Evolutionary conservation across 2,888 invertebrate species (phyloP), one percentile per base, ranked within the genome.

Genomic region (Apamea epomidion): DNA sequence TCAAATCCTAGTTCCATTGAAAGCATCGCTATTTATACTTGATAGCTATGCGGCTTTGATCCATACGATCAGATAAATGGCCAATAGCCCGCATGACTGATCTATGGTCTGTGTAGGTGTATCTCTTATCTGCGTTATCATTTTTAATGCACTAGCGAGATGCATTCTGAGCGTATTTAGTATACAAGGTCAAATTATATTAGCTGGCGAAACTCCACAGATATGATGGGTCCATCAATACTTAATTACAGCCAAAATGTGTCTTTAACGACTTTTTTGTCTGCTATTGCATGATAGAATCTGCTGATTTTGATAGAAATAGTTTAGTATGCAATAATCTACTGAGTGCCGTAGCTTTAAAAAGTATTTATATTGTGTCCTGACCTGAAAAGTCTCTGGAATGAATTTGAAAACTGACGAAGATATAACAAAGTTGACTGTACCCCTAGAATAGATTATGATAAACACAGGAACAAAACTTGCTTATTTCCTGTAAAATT

Each of bases 1-100:
- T 29, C n/a, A 42, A 51, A 62, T 67, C 2, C 32, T 10, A 48
- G 18, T 16, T 78, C 18, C 6, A 29, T 37, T 48, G 48, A 48
- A 29, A 69, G 8, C 25, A 67, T 45, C 2, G 54, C 37, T 67
- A 60, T 76, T 78, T 14, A 58, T 7, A 25, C 37, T 32, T 42
- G 14, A 42, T n/a, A 51, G 67, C 12, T 42, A 29, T 48, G 48
- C 18, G 25, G 42, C 42, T 78, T 79, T 78, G 78, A 78, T 64
- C 51, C 42, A n/a, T 29, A 62, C 51, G n/a, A 78, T 54, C 42
- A 42, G 69, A 78, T 79, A 79, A 77, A 78, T 79, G 69, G 79
- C 42, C 78, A 79, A 78, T 79, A 69, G 29, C 68, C 8, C 60
- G 60, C 78, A 78, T 79, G 69, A 25, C 51, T 48, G 51, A 42